Evolutionary conservation across 2,888 invertebrate genomes (phyloP), one percentile per base, ranked within the genome.

Genomic region (Drosophila nr. perissopoda): DNA sequence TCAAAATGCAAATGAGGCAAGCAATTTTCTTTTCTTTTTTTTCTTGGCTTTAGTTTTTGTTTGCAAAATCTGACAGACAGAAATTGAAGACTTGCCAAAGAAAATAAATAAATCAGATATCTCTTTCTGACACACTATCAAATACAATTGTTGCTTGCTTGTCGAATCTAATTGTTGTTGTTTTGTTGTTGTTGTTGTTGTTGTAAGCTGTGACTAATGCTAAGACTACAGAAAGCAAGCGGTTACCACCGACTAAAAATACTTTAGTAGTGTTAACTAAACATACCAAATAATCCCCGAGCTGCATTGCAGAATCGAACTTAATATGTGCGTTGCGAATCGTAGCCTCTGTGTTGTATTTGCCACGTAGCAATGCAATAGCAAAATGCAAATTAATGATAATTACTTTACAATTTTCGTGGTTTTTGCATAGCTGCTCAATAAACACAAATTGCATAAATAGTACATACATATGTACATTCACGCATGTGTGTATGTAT

Each of bases 181-280:
- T 83, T 76, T 67, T 51, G 38, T 38, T 67, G 73, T 59, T 63
- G 62, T 40, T 40, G 54, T 62, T 74, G 65, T 66, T 82, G 73
- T 73, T 77, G 60, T 62, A 62, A 49, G 49, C 69, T 70, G 73
- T 68, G 68, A 76, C 66, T 76, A 68, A 58, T 53, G 42, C 65
- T 68, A 75, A 84, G 84, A 84, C 82, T 77, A 78, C 48, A 67
- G 34, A 51, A 72, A 66, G 76, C 52, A 78, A 77, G 80, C 83
- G 88, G 86, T 64, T 78, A 86, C 89, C 86, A 88, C 86, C 86
- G 89, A 87, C 73, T 68, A 61, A 59, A 71, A 34, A 54, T 83
- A 83, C 80, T 82, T 82, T 82, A 78, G 73, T 74, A 82, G 72
- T 75, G 75, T 64, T 69, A 73, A 66, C 67, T 68, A 63, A 59